Evolutionary conservation across 2,888 invertebrate genomes (phyloP).

Genomic region (Sphinx pinastri): DNA sequence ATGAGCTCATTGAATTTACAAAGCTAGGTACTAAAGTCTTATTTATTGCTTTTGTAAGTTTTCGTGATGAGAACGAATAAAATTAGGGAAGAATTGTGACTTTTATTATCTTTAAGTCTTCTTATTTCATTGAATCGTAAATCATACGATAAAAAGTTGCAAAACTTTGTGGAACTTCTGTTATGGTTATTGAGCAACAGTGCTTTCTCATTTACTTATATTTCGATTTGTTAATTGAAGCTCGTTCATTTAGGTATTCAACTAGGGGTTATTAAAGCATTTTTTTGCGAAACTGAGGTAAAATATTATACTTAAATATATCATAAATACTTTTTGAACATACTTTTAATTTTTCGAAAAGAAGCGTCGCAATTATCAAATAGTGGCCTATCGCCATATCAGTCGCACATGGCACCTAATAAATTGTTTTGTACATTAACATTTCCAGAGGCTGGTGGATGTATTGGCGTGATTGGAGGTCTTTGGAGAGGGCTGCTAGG

Average conservation of each 20-base stretch:
- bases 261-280: too few relatives aligned
- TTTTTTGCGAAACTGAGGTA: too few relatives aligned
- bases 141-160: not conserved
- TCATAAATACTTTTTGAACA: too few relatives aligned
- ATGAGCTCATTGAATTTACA: too few relatives aligned
- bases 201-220: not conserved
- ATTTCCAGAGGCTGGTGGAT: constrained; percentile 76
- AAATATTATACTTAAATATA: too few relatives aligned
- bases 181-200: not conserved
- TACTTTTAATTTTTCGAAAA: too few relatives aligned
- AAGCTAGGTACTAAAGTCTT: too few relatives aligned
- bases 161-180: not conserved
- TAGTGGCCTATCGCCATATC: too few relatives aligned
- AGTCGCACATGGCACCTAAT: too few relatives aligned
- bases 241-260: too few relatives aligned
- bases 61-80: not conserved
- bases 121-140: not conserved
- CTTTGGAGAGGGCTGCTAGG: constrained; percentile 74
- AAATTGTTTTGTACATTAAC: not conserved
- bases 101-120: constrained; percentile 6
- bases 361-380: too few relatives aligned
- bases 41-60: not conserved
- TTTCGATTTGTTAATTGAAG: too few relatives aligned
- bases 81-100: not conserved
- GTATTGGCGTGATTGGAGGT: constrained; percentile 80